These are phyloP conservation scores for Discoglossus pictus DNA, from an alignment of 2,797 vertebrate species.

Conservation along the genomic window DNA sequence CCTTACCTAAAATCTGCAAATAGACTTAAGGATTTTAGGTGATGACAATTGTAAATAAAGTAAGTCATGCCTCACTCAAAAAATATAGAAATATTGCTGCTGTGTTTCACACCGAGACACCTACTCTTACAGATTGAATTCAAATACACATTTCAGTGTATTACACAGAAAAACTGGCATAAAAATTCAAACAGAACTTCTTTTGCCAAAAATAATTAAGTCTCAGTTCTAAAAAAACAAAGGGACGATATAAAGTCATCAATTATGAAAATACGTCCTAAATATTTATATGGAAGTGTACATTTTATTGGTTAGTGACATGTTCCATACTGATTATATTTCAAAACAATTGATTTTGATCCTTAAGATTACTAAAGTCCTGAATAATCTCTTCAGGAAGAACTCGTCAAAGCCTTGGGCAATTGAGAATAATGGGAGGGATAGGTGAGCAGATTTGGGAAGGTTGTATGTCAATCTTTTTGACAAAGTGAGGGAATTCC, in stretches of 20 bases:
- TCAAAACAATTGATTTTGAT: conserved; percentile 47
- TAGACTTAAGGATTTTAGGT: no score
- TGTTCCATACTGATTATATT: conserved; percentile 37
- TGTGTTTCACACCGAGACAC: not conserved
- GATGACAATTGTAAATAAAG: no score
- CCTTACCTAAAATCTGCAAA: no score
- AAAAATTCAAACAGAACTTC: not conserved
- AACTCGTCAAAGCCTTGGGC: conserved; percentile 36
- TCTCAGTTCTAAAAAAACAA: not conserved
- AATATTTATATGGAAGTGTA: conserved; percentile 3
- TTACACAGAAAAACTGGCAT: no score
- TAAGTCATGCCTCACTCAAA: no score
- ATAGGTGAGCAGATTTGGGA: conserved; percentile 39
- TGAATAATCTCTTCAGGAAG: conserved; percentile 49
- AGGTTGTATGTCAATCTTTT: conserved; percentile 50
- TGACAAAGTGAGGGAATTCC: conserved; percentile 50
- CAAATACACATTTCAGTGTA: no score
- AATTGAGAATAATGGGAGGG: conserved; percentile 40
- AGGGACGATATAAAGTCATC: not conserved
- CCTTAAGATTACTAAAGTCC: conserved; percentile 43
- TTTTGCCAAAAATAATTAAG: not conserved
- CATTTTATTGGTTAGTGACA: conserved; percentile 35
- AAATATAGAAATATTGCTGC: no score
- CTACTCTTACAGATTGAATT: not conserved
- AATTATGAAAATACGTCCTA: not conserved